Evolutionary conservation across 2,797 vertebrate genomes (phyloP), one percentile per base, ranked within the genome.

Genomic region (Vultur gryphus): DNA sequence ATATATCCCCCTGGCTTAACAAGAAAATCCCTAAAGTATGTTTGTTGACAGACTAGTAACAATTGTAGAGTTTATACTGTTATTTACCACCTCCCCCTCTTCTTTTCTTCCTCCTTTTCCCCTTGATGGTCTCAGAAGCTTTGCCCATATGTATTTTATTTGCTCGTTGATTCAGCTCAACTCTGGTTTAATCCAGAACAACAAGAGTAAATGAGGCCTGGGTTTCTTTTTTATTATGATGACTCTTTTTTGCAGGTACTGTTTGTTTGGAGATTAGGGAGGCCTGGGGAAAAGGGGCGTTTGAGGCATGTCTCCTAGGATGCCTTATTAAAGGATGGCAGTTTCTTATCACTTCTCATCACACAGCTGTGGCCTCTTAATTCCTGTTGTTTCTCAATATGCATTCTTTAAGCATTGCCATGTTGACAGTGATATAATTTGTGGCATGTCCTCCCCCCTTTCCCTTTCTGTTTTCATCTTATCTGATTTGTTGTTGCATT

Each of bases 321-420:
- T 62, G 61, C 64, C 84, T 94, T 95, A 88, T 87, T 92, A 94
- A 94, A 95, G 75, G 87, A 83, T 87, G 57, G 93, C 90, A 94
- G 90, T 58, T 86, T 92, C 95, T 95, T 96, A 97, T 94, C 79
- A 69, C 83, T 92, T 84, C 66, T 89, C 91, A 97, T 96, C 95
- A 76, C 88, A 70, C 96, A 94, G 84, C 89, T 93, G 88, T 89
- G 97, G 93, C 96, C 93, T 94, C 85, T 92, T 95, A 92, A 93
- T 94, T 97, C 95, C 97, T 98, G 96, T 96, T 96, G 57, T 98
- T 98, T 98, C 98, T 93, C 97, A 97, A 94, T 89, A 93, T 70
- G 69, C 97, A 97, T 97, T 97, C 95, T 97, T 95, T 97, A 95
- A 97, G 95, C 94, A 94, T 98, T 97, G 97, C 85, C 94, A 94